Conservation (phyloP, 2,888 invertebrate species). For the Stegana nigrithorax region DNA sequence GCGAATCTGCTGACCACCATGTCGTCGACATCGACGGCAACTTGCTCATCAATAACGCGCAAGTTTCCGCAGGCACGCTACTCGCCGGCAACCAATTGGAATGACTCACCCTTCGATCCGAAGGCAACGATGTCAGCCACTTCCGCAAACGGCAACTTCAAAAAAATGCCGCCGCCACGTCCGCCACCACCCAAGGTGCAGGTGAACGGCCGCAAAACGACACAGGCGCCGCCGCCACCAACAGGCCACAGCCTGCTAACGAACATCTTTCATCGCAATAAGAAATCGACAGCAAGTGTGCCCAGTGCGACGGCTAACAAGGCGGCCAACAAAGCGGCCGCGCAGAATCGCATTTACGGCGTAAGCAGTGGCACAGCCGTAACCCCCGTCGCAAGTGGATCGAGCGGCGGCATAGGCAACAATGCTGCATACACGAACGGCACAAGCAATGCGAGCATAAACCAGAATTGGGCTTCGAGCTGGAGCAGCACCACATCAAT, state of each 20-base stretch:
- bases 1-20: background rate
- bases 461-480: slow-evolving; percentile 51
- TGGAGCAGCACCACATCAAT: slow-evolving; percentile 49
- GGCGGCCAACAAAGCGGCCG: slow-evolving; percentile 45
- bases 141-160: slow-evolving; percentile 45
- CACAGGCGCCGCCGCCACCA: slow-evolving; percentile 42
- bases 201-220: slow-evolving; percentile 43
- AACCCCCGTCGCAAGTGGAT: background rate
- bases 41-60: slow-evolving; percentile 62
- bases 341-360: slow-evolving; percentile 55
- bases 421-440: slow-evolving; percentile 7
- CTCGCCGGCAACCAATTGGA: slow-evolving; percentile 66
- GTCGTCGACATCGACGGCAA: background rate
- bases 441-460: slow-evolving; percentile 9
- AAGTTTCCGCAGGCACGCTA: slow-evolving; percentile 66
- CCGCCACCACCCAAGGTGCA: slow-evolving; percentile 66
- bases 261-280: slow-evolving; percentile 65
- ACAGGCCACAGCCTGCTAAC: slow-evolving; percentile 56
- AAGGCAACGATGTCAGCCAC: slow-evolving; percentile 27
- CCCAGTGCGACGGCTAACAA: slow-evolving; percentile 40
- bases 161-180: slow-evolving; percentile 66
- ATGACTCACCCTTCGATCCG: slow-evolving; percentile 60
- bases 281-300: slow-evolving; percentile 26
- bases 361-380: slow-evolving; percentile 52
- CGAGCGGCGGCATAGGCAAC: no score